Evolutionary conservation across 92 coral and sea anemone genomes (phyloP), one percentile per base, ranked within the genome.

Genomic region (Phenganax marumi): DNA sequence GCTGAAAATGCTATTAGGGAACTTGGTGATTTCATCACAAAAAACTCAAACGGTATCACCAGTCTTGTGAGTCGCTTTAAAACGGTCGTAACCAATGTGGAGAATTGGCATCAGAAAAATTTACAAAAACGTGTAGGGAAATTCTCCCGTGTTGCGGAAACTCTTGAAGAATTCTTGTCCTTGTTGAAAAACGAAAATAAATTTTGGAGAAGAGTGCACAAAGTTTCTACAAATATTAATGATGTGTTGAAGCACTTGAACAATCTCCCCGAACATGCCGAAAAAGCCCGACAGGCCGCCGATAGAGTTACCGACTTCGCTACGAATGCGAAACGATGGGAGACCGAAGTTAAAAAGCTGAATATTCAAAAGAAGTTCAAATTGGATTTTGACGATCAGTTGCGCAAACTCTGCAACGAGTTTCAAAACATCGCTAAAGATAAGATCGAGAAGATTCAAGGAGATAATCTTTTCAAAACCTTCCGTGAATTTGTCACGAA

Each of bases 241-340:
- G 92, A 86, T 43, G 90, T 90, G 53, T 73, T 93, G 1, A 46
- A 76, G 68, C 86, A 85, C 52, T 73, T 95, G 65, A 81, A 86
- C 21, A 86, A 86, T 52, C 86, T 95, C 12, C 98, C 98, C 17
- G 89, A 84, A 33, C 91, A 95, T 70, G 97, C 98, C 6, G 76
- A 86, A 48, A 90, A 88, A 47, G 98, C 97, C 12, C 90, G 93
- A 52, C 86, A 91, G 69, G 86, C 90, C 50, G 97, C 95, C 16
- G 95, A 95, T 62, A 94, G 90, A 43, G 88, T 95, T 5, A 84
- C 90, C 3, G 89, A 89, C 68, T 95, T 95, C 69, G 90, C 96
- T 0, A 88, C 88, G 23, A 85, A 88, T 65, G 95, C 96, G 14
- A 87, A 87, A 57, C 75, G 85, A 51, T 91, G 91, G 81, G 84